Evolutionary conservation across 2,113 vertebrate species (phyloP).

Genomic region (Sander lucioperca): DNA sequence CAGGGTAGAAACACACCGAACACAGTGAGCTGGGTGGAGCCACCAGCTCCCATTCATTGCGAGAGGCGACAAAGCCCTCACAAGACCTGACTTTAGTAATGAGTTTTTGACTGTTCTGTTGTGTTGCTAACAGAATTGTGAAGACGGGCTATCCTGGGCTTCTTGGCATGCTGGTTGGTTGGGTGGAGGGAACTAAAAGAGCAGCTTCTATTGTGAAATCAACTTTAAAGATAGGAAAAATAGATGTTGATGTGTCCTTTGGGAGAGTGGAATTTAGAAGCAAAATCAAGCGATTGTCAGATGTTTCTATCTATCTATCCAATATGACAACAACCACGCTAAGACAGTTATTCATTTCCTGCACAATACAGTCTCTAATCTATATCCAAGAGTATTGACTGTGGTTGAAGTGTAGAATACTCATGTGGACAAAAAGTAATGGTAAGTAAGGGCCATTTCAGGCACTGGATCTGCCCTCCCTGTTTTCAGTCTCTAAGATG

Average conservation of each 20-base stretch:
- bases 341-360: not conserved
- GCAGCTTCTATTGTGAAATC: not conserved
- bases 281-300: not conserved
- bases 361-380: too few relatives aligned
- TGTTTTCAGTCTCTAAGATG: not conserved
- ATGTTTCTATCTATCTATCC: not conserved
- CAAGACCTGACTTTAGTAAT: not conserved
- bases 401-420: not conserved
- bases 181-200: not conserved
- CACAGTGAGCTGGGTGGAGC: too few relatives aligned
- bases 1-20: conserved; percentile 46
- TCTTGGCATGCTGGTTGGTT: too few relatives aligned
- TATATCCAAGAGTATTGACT: not conserved
- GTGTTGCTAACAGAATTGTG: not conserved
- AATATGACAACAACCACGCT: not conserved
- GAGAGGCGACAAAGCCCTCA: not conserved
- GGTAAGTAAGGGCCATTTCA: too few relatives aligned
- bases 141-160: not conserved
- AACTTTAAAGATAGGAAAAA: not conserved
- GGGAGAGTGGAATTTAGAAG: not conserved
- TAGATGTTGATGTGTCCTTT: not conserved
- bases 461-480: not conserved
- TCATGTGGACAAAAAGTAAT: too few relatives aligned
- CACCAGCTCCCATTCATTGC: not conserved
- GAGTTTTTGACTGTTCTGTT: not conserved